These are phyloP conservation scores for Equus przewalskii DNA, from an alignment of 2,113 vertebrate genomes.

Conservation along the genomic window DNA sequence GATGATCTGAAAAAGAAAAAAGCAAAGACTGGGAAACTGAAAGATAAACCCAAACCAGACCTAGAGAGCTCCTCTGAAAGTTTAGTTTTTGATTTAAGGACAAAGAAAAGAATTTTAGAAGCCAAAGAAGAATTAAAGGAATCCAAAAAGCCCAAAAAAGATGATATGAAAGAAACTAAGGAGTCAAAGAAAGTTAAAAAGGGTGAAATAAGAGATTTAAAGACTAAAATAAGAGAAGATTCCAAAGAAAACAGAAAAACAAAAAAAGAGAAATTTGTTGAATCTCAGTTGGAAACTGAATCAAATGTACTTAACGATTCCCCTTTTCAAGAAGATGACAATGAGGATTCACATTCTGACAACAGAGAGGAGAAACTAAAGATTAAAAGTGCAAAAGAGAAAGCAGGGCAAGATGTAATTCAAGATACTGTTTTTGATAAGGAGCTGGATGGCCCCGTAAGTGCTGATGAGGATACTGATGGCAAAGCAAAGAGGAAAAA, in stretches of 20 bases:
- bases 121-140: conserved; percentile 91
- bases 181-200: conserved; percentile 89
- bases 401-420: conserved; percentile 61
- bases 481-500: conserved; percentile 88
- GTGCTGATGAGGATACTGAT: conserved; percentile 87
- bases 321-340: conserved; percentile 77
- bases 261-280: conserved; percentile 82
- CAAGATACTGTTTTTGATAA: conserved; percentile 68
- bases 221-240: conserved; percentile 89
- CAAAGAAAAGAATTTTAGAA: conserved; percentile 90
- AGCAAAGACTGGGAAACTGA: conserved; percentile 90
- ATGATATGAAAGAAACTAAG: conserved; percentile 91
- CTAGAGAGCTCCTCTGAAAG: conserved; percentile 86
- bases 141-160: conserved; percentile 94
- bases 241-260: conserved; percentile 88
- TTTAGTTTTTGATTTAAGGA: conserved; percentile 85
- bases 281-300: conserved; percentile 79
- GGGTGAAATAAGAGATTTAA: conserved; percentile 88
- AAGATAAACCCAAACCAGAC: conserved; percentile 91
- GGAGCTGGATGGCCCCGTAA: conserved; percentile 73
- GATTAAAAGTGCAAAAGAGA: conserved; percentile 62
- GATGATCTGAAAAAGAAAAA: conserved; percentile 90
- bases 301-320: conserved; percentile 46
- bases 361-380: conserved; percentile 80
- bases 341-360: conserved; percentile 74